phyloP scores from a whole-genome alignment of 2,797 vertebrate genomes.

The Morelia viridis region DNA sequence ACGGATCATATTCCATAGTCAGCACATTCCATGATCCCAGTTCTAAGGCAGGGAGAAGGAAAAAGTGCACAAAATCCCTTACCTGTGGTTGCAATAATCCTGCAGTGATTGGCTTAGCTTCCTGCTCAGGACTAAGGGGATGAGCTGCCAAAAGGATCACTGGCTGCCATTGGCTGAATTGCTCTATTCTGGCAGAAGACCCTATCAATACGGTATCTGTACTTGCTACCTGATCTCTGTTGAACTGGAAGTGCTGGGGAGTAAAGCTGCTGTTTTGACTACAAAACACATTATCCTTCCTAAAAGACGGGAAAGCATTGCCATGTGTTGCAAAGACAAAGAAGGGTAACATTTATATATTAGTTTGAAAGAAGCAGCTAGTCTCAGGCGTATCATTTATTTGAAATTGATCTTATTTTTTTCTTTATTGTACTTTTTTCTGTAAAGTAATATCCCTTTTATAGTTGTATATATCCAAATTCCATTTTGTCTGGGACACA shows the following conservation, averaged over 20 bases:
- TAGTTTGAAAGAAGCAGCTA: neutral
- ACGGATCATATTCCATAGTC: neutral
- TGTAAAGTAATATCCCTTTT: neutral
- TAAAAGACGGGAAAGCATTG: neutral
- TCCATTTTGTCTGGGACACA: conserved; percentile 55
- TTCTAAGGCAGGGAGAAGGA: neutral
- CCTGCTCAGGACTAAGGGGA: neutral
- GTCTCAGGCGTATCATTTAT: neutral
- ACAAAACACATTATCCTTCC: neutral
- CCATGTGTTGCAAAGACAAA: neutral
- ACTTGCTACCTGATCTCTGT: neutral
- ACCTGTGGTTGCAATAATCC: neutral
- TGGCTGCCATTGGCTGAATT: neutral
- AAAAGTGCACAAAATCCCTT: neutral
- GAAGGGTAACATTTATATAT: neutral
- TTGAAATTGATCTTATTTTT: neutral
- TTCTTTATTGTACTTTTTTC: neutral
- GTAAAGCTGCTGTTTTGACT: neutral
- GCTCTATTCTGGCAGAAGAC: neutral
- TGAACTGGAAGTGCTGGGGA: neutral
- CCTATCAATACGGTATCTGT: neutral
- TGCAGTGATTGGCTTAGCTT: neutral
- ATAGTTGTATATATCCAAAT: conserved; percentile 41
- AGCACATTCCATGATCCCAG: neutral
- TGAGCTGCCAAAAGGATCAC: neutral